These are phyloP conservation scores for Hetaerina titia DNA, from an alignment of 2,888 invertebrate species.

Conservation along the genomic window DNA sequence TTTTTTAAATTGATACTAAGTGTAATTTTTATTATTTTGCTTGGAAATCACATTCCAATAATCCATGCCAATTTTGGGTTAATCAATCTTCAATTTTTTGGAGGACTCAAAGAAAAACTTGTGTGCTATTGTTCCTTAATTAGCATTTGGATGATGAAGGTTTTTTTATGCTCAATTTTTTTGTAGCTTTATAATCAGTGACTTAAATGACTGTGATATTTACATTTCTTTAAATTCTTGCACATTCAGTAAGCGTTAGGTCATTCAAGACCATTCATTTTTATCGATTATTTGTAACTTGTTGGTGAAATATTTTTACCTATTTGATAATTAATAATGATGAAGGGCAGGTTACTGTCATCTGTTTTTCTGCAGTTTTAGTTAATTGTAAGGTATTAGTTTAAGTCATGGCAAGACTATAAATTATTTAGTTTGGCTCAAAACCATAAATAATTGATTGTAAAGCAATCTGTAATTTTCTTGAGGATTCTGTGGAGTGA, in stretches of 20 bases:
- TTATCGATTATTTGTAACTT: not conserved
- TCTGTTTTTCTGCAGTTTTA: not conserved
- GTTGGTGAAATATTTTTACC: not conserved
- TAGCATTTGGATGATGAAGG: not conserved
- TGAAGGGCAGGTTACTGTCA: not conserved
- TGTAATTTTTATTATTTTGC: not conserved
- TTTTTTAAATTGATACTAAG: not conserved
- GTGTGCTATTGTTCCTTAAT: not conserved
- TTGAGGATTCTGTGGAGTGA: too few species aligned
- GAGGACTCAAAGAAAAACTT: not conserved
- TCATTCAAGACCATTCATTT: not conserved
- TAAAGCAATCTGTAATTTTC: not conserved
- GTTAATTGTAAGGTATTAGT: not conserved
- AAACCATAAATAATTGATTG: not conserved
- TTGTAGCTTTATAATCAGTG: not conserved
- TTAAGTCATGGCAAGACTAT: not conserved
- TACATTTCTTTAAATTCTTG: not conserved
- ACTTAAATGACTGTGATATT: constrained; percentile 51
- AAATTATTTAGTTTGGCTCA: not conserved
- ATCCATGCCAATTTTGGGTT: not conserved
- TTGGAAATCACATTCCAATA: not conserved
- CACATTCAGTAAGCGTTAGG: not conserved
- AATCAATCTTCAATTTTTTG: not conserved
- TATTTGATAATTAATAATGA: not conserved
- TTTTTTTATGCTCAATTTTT: constrained; percentile 49